A percentile compares a stretch with the other conserved stretches of the same genome.
These are phyloP conservation scores for Gymnocypris eckloni DNA, from an alignment of 2,797 vertebrate species.

Conservation along the genomic window DNA sequence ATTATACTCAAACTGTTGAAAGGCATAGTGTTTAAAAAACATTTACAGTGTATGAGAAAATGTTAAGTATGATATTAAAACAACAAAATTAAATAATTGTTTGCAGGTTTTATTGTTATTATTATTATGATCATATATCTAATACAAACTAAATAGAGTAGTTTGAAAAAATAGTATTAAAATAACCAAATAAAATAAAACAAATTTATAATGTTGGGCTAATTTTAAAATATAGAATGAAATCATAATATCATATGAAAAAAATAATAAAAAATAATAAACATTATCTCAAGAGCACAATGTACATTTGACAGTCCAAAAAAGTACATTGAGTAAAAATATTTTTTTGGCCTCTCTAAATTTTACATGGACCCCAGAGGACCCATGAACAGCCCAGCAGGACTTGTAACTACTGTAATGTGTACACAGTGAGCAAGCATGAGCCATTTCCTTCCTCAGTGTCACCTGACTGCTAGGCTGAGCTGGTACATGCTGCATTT, in stretches of 20 bases:
- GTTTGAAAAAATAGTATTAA: not conserved
- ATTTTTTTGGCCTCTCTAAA: too few species aligned
- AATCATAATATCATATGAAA: too few species aligned
- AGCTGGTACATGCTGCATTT: not conserved
- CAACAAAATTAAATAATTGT: not conserved
- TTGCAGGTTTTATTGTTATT: not conserved
- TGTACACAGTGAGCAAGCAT: not conserved
- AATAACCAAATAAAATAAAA: not conserved
- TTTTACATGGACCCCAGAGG: not conserved
- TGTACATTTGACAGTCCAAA: not conserved
- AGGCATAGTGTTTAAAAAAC: not conserved
- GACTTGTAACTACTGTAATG: not conserved
- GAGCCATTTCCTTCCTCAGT: constrained; percentile 23
- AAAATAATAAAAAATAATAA: not conserved
- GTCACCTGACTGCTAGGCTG: constrained; percentile 35
- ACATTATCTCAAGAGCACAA: not conserved
- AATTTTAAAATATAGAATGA: not conserved
- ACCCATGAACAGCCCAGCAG: constrained; percentile 1
- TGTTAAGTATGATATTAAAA: not conserved
- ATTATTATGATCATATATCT: not conserved
- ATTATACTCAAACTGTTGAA: not conserved
- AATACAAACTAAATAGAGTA: not conserved
- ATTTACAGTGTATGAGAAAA: not conserved
- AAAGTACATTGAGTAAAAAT: not conserved
- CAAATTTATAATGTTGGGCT: not conserved